These are phyloP conservation scores for Scolopax rusticola DNA, from an alignment of 2,797 vertebrate genomes.

Conservation along the genomic window DNA sequence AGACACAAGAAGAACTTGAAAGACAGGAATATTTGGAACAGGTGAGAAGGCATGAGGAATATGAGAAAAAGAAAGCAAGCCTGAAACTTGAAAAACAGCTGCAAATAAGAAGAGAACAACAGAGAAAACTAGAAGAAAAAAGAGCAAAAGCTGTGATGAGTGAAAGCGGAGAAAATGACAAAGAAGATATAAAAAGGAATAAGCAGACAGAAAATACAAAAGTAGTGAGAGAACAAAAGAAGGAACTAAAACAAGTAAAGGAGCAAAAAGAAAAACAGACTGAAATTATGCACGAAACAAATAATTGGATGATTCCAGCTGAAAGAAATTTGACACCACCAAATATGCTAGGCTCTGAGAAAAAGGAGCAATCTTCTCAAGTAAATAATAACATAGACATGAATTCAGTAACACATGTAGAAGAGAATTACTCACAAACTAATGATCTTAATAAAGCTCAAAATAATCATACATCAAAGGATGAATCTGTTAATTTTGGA, in stretches of 20 bases:
- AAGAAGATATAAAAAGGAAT: not conserved
- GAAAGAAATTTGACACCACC: not conserved
- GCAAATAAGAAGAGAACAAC: constrained; percentile 42
- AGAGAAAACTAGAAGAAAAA: not conserved
- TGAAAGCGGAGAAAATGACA: not conserved
- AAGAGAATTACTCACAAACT: constrained; percentile 25
- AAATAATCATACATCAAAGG: not conserved
- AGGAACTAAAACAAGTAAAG: not conserved
- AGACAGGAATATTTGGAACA: constrained; percentile 65
- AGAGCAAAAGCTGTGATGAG: not conserved
- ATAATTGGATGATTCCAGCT: not conserved
- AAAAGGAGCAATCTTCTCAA: not conserved
- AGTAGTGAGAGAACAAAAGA: not conserved
- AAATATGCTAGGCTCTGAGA: not conserved
- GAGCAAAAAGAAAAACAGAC: constrained; percentile 10
- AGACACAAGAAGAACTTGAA: constrained; percentile 50
- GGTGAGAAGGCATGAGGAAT: constrained; percentile 64
- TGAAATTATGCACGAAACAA: not conserved
- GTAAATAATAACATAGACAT: not conserved
- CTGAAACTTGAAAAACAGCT: constrained; percentile 67
- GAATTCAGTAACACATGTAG: not conserved
- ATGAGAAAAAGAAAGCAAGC: constrained; percentile 76
- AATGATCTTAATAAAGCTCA: not conserved
- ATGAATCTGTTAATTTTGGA: not conserved
- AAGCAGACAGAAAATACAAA: not conserved